These are phyloP conservation scores for Clarias pachynema DNA, from an alignment of 2,797 vertebrate genomes.

Conservation along the genomic window DNA sequence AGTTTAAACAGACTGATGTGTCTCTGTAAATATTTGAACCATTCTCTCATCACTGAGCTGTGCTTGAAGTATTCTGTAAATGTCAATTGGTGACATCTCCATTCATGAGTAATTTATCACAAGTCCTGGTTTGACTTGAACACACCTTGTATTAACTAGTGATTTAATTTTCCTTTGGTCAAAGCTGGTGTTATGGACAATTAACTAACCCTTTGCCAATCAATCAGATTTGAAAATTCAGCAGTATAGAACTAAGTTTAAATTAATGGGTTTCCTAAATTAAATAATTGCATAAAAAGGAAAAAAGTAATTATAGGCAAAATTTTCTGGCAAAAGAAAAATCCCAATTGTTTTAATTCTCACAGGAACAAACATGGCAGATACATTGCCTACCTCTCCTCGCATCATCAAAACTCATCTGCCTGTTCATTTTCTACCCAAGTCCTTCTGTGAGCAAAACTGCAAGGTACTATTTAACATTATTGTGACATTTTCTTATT, in stretches of 20 bases:
- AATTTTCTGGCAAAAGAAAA: too few relatives aligned
- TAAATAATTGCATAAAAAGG: background rate
- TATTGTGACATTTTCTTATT: too few relatives aligned
- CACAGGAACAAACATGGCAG: conserved; percentile 65
- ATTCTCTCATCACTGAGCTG: too few relatives aligned
- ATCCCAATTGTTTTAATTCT: conserved; percentile 17
- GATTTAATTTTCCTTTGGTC: background rate
- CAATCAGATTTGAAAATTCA: background rate
- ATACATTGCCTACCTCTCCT: conserved; percentile 67
- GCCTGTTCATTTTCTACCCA: conserved; percentile 72
- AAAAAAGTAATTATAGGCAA: background rate
- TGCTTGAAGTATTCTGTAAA: too few relatives aligned
- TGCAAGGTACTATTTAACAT: conserved; percentile 51
- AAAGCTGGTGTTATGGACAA: background rate
- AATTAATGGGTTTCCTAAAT: background rate
- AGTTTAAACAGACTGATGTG: too few relatives aligned
- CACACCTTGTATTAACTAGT: background rate
- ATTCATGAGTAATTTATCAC: too few relatives aligned
- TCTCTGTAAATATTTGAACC: too few relatives aligned
- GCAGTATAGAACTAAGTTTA: background rate
- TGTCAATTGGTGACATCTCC: too few relatives aligned
- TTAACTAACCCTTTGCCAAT: background rate
- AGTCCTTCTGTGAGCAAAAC: conserved; percentile 74
- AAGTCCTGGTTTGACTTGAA: too few relatives aligned
- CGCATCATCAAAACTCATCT: conserved; percentile 77